Conservation (phyloP, 2,113 vertebrate species). For the Brachionichthys hirsutus region DNA sequence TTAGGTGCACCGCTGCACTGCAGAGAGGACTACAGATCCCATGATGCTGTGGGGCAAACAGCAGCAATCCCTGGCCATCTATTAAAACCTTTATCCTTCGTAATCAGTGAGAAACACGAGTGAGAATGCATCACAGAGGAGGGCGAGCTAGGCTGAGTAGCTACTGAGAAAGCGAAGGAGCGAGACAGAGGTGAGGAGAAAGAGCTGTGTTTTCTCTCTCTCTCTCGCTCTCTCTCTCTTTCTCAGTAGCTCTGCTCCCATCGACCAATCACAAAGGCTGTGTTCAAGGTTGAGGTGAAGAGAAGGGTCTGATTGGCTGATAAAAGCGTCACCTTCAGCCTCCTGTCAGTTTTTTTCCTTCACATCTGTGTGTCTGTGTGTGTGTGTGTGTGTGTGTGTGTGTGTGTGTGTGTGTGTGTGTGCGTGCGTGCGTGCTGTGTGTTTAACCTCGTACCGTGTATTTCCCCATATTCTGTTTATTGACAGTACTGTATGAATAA, state of each 20-base stretch:
- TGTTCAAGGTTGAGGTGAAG: slow-evolving; percentile 27
- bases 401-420: too few species aligned
- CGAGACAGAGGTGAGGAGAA: background rate
- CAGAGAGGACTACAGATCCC: slow-evolving; percentile 52
- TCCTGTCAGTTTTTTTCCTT: slow-evolving; percentile 53
- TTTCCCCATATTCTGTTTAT: too few species aligned
- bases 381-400: too few species aligned
- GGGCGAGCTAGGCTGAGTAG: background rate
- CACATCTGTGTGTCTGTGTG: background rate
- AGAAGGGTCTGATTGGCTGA: slow-evolving; percentile 48
- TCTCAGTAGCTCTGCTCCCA: slow-evolving; percentile 27
- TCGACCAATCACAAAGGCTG: slow-evolving; percentile 49
- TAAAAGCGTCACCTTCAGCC: slow-evolving; percentile 8
- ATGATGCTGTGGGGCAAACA: slow-evolving; percentile 54
- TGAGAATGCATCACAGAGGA: too few species aligned
- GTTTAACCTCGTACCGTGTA: too few species aligned
- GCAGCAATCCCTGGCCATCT: slow-evolving; percentile 39
- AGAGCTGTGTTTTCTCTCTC: slow-evolving; percentile 13
- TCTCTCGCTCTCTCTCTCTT: slow-evolving; percentile 18
- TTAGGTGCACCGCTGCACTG: slow-evolving; percentile 46
- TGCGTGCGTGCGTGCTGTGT: too few species aligned
- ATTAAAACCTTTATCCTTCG: slow-evolving; percentile 8
- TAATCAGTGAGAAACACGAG: background rate
- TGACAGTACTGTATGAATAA: too few species aligned
- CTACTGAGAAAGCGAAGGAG: background rate